phyloP scores from a whole-genome alignment of 2,888 invertebrate genomes.

The Synanthedon formicaeformis region DNA sequence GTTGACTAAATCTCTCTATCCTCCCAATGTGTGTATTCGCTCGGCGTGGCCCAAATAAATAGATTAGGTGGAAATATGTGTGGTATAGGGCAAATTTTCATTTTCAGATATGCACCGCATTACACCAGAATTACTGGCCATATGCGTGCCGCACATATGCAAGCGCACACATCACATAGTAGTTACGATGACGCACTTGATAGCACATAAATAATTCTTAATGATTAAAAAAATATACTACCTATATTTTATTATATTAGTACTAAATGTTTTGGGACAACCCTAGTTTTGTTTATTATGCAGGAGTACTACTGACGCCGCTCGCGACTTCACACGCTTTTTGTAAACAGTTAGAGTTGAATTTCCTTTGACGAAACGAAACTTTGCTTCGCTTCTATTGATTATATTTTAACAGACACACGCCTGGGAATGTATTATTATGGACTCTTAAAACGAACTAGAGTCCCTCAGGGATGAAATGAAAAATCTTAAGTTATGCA shows the following conservation, averaged over 20 bases:
- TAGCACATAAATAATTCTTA: slow-evolving; percentile 65
- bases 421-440: slow-evolving; percentile 12
- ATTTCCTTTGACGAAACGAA: slow-evolving; percentile 11
- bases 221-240: slow-evolving; percentile 41
- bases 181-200: slow-evolving; percentile 65
- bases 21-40: slow-evolving; percentile 52
- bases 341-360: slow-evolving; percentile 32
- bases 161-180: slow-evolving; percentile 70
- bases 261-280: slow-evolving; percentile 69
- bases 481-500: too few species aligned
- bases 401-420: slow-evolving; percentile 21
- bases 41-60: slow-evolving; percentile 33
- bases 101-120: slow-evolving; percentile 71
- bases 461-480: too few species aligned
- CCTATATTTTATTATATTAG: slow-evolving; percentile 22
- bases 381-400: slow-evolving; percentile 15
- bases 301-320: slow-evolving; percentile 55
- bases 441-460: too few species aligned
- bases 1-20: slow-evolving; percentile 60
- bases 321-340: slow-evolving; percentile 56
- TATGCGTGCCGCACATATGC: slow-evolving; percentile 71
- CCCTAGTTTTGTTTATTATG: slow-evolving; percentile 60
- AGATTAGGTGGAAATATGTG: slow-evolving; percentile 63
- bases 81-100: slow-evolving; percentile 70
- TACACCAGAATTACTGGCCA: slow-evolving; percentile 72